Evolutionary conservation across 2,888 invertebrate species (phyloP).

Genomic region (Tenthredo livida): DNA sequence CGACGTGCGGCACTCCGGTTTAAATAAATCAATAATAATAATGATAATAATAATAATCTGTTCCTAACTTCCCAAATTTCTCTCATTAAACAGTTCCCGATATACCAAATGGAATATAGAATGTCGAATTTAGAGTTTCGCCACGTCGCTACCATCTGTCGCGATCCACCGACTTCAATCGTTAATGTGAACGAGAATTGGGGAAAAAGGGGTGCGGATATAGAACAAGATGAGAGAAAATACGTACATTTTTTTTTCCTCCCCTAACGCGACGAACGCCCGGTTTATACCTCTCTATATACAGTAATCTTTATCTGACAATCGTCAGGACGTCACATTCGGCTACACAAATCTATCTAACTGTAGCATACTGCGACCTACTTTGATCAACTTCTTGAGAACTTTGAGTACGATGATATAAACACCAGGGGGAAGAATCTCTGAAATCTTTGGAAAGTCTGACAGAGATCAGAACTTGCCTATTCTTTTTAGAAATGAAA

Average conservation of each 20-base stretch:
- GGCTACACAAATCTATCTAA: neutral
- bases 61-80: neutral
- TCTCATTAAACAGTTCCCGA: slow-evolving; percentile 73
- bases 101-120: slow-evolving; percentile 10
- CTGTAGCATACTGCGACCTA: neutral
- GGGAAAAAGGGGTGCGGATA: slow-evolving; percentile 29
- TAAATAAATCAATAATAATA: slow-evolving; percentile 70
- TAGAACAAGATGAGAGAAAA: slow-evolving; percentile 8
- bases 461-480: neutral
- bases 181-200: slow-evolving; percentile 71
- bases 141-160: slow-evolving; percentile 75
- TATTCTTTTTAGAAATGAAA: neutral
- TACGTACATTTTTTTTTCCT: neutral
- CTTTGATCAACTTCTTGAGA: slow-evolving; percentile 7
- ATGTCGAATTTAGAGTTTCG: slow-evolving; percentile 61
- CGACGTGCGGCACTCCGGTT: neutral
- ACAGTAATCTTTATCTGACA: neutral
- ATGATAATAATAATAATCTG: slow-evolving; percentile 55
- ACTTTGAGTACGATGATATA: neutral
- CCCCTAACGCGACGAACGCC: neutral
- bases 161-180: slow-evolving; percentile 74
- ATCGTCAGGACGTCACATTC: neutral
- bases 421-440: neutral
- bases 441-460: neutral
- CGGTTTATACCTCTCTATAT: neutral